Base-by-base conservation (phyloP, 1,140 invertebrate species). In the Amyelois transitella region DNA sequence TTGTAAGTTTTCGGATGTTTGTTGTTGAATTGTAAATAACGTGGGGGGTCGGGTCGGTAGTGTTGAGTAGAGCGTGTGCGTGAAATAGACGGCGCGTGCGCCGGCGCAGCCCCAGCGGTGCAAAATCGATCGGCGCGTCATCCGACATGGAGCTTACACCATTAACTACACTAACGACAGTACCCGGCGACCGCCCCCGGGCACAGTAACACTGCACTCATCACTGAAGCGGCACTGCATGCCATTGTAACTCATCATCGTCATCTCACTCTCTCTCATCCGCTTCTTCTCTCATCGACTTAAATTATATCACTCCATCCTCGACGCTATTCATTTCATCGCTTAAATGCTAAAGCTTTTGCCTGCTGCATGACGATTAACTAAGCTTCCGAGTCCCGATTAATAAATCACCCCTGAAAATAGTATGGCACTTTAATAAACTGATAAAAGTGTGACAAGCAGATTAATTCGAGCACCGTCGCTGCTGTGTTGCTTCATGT, bases 11-110 rank as follows among this genome's bases (percentile, higher is more conserved):
- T 80, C 77, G 82, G 79, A 76, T 81, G 84, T 87, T 86, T 86
- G 82, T 85, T 88, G 77, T 82, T 86, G 76, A 76, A 68, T 84
- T 89, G 88, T 89, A 86, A 89, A 89, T 89, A 89, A 88, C 76
- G 81, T 71, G 62, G 69, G 73, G 71, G 72, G 70, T 69, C 75
- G 81, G 75, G 69, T 68, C 65, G 63, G 65, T 79, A 84, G 76
- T 80, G 77, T 63, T 81, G 73, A 62, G 75, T 85, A 82, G 74
- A 76, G 57, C 66, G 73, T 77, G 69, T 79, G 71, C 66, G 70
- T 68, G 58, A 55, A 56, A 60, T 69, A 65, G 51, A 20, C 32
- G 52, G 64, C 62, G 50, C 45, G 28, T 43, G 66, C 69, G 65
- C 60, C 68, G 58, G 60, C 68, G 64, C 66, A 19, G 66, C 70